phyloP scores from a whole-genome alignment of 2,797 vertebrate species.

The Sardinella longiceps region DNA sequence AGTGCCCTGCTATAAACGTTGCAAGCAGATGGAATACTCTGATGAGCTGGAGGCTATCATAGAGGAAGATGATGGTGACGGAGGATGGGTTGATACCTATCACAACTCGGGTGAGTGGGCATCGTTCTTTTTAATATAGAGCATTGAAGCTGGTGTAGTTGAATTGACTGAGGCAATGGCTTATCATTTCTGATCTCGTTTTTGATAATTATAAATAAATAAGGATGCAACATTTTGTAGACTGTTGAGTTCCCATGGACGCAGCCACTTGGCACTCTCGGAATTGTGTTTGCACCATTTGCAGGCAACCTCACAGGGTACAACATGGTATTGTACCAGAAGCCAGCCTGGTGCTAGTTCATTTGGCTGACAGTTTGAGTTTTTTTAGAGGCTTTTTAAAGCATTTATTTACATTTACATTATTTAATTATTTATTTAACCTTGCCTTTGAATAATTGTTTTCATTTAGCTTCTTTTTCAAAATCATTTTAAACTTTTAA shows the following conservation, averaged over 20 bases:
- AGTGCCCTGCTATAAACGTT: constrained; percentile 92
- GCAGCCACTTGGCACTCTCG: no score
- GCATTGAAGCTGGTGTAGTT: neutral
- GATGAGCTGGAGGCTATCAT: constrained; percentile 98
- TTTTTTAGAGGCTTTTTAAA: no score
- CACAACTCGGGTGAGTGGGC: constrained; percentile 87
- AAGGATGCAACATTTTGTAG: no score
- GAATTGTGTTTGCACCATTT: no score
- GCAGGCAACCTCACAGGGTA: no score
- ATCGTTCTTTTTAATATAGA: neutral
- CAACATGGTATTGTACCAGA: no score
- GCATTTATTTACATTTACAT: no score
- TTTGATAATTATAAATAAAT: neutral
- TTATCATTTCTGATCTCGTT: neutral
- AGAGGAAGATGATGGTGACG: constrained; percentile 98
- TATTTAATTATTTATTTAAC: no score
- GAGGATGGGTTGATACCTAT: constrained; percentile 98
- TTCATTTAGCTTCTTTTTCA: no score
- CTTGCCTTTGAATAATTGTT: no score
- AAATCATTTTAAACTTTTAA: neutral
- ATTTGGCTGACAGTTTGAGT: neutral
- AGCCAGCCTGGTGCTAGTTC: no score
- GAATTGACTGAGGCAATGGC: neutral
- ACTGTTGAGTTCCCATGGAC: no score
- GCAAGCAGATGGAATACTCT: constrained; percentile 99